Evolutionary conservation across 2,113 vertebrate genomes (phyloP).

Genomic region (Oophaga pumilio): DNA sequence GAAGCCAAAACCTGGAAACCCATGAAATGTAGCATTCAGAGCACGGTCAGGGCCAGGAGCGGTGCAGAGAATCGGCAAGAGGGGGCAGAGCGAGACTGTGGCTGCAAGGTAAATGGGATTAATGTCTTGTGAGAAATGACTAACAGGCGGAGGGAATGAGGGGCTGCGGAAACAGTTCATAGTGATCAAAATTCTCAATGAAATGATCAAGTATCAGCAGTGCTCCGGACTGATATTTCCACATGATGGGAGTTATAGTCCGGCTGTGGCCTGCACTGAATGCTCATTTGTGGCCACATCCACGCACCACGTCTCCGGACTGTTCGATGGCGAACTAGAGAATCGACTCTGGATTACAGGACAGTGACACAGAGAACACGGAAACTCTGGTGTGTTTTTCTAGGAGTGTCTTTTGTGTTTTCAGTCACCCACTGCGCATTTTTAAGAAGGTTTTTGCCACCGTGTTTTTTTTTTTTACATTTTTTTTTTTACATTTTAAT

Average conservation of each 20-base stretch:
- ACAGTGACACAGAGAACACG: no score
- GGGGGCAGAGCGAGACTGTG: neutral
- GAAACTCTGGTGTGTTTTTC: no score
- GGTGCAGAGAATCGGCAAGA: conserved; percentile 1
- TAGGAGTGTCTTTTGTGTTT: no score
- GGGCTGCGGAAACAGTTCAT: neutral
- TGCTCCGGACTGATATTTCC: neutral
- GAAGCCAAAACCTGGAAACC: conserved; percentile 1
- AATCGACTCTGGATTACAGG: neutral
- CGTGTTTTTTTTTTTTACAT: no score
- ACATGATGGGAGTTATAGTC: neutral
- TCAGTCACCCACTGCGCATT: no score
- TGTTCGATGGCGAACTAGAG: neutral
- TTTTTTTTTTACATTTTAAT: no score
- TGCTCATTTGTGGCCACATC: neutral
- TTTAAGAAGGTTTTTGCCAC: no score
- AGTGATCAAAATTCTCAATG: conserved; percentile 10
- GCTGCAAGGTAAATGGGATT: conserved; percentile 17
- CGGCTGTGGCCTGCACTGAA: neutral
- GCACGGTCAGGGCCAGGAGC: neutral
- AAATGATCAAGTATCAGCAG: neutral
- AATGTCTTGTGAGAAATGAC: conserved; percentile 16
- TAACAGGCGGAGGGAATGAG: neutral
- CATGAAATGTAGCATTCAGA: neutral
- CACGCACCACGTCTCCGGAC: neutral